phyloP scores from a whole-genome alignment of 2,888 invertebrate species.

The Odontocolon sp. region DNA sequence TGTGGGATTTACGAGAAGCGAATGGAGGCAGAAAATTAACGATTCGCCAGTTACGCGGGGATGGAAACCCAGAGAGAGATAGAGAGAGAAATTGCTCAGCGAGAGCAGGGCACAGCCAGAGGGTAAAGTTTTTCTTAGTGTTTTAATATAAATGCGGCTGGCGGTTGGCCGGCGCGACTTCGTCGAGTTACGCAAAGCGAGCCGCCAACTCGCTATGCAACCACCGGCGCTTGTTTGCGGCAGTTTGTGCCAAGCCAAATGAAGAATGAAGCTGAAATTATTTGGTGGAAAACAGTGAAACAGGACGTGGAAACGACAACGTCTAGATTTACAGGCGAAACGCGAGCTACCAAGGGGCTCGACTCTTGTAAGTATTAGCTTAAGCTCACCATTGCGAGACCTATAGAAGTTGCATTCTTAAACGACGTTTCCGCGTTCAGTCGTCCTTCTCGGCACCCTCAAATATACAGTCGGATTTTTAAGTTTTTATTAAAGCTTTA shows the following conservation, averaged over 20 bases:
- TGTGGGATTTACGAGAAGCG: slow-evolving; percentile 79
- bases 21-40: slow-evolving; percentile 81
- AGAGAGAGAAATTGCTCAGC: slow-evolving; percentile 39
- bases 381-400: slow-evolving; percentile 23
- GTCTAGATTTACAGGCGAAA: slow-evolving; percentile 77
- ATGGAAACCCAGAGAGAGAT: slow-evolving; percentile 50
- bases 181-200: slow-evolving; percentile 65
- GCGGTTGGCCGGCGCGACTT: slow-evolving; percentile 69
- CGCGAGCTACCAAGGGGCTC: slow-evolving; percentile 56
- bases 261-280: slow-evolving; percentile 81
- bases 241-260: slow-evolving; percentile 81
- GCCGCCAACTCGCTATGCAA: slow-evolving; percentile 59
- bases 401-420: slow-evolving; percentile 40
- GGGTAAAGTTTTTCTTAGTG: slow-evolving; percentile 79
- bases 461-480: slow-evolving; percentile 6
- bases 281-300: slow-evolving; percentile 81
- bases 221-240: slow-evolving; percentile 78
- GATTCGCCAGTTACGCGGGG: slow-evolving; percentile 72
- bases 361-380: slow-evolving; percentile 29
- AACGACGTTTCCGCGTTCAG: slow-evolving; percentile 23
- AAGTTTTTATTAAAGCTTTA: no score
- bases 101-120: slow-evolving; percentile 61
- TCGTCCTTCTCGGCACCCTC: not conserved
- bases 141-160: slow-evolving; percentile 81
- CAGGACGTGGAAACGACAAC: slow-evolving; percentile 81